These are phyloP conservation scores for Lycaon pictus DNA, from an alignment of 2,113 vertebrate genomes.

Conservation along the genomic window DNA sequence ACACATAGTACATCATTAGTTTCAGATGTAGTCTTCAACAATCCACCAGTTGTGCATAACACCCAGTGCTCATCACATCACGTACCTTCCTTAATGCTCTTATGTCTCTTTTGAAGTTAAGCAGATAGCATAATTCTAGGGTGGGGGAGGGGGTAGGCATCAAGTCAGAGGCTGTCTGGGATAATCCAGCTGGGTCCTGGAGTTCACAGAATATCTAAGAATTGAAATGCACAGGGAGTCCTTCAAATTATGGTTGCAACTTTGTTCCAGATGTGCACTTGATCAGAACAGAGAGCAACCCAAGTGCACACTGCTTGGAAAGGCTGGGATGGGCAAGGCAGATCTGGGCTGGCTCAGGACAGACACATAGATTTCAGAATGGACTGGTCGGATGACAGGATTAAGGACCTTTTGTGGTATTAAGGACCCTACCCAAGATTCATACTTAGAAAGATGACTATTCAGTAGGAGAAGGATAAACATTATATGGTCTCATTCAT, in stretches of 20 bases:
- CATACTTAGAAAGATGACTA: not conserved
- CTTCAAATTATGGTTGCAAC: not conserved
- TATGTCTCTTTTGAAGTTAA: not conserved
- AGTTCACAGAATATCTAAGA: not conserved
- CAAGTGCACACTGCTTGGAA: accelerated
- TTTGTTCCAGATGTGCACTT: not conserved
- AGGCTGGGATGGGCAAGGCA: not conserved
- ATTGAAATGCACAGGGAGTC: not conserved
- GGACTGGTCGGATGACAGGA: not conserved
- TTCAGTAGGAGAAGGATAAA: too few species aligned
- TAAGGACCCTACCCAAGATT: not conserved
- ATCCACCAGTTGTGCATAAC: too few species aligned
- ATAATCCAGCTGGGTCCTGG: not conserved
- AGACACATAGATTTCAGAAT: not conserved
- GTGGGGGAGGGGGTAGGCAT: not conserved
- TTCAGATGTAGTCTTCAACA: too few species aligned
- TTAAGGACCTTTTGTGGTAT: not conserved
- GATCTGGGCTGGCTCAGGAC: not conserved
- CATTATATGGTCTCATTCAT: too few species aligned
- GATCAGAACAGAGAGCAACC: not conserved
- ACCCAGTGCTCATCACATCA: too few species aligned
- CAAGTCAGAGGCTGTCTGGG: not conserved
- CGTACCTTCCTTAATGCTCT: not conserved
- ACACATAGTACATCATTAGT: too few species aligned
- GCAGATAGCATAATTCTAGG: not conserved